Evolutionary conservation across 2,888 invertebrate species (phyloP).

Genomic region (Scaptodrosophila latifasciaeformis): DNA sequence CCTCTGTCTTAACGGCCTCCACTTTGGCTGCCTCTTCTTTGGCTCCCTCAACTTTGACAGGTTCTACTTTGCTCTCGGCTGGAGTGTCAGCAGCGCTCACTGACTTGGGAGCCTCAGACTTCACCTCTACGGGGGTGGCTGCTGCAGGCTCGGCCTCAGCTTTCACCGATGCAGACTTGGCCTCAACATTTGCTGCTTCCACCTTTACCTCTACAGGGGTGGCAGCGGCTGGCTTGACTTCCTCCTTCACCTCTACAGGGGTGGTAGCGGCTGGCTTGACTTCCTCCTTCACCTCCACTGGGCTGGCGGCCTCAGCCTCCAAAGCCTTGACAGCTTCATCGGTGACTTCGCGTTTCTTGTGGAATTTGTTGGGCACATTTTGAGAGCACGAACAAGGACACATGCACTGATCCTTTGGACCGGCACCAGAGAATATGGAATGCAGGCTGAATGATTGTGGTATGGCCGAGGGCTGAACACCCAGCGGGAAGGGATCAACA

Average conservation of each 20-base stretch:
- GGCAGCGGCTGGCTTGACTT: neutral
- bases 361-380: slow-evolving; percentile 60
- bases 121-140: neutral
- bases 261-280: neutral
- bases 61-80: slow-evolving; percentile 20
- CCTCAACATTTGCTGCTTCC: neutral
- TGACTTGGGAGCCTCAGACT: neutral
- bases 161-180: neutral
- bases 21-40: slow-evolving; percentile 1
- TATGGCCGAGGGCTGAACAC: slow-evolving; percentile 69
- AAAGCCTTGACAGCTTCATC: slow-evolving; percentile 17
- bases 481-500: slow-evolving; percentile 62
- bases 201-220: neutral
- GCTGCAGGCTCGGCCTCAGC: neutral
- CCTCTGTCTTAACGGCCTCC: neutral
- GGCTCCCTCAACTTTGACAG: slow-evolving; percentile 13
- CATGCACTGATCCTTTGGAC: slow-evolving; percentile 72
- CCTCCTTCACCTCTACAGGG: neutral
- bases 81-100: neutral
- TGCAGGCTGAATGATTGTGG: slow-evolving; percentile 61
- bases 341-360: slow-evolving; percentile 62
- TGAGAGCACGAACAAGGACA: slow-evolving; percentile 73
- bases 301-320: slow-evolving; percentile 2
- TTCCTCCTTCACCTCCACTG: slow-evolving; percentile 3
- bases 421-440: slow-evolving; percentile 58